Evolutionary conservation across 2,113 vertebrate genomes (phyloP), one percentile per base, ranked within the genome.

Genomic region (Gnathonemus longibarbis): DNA sequence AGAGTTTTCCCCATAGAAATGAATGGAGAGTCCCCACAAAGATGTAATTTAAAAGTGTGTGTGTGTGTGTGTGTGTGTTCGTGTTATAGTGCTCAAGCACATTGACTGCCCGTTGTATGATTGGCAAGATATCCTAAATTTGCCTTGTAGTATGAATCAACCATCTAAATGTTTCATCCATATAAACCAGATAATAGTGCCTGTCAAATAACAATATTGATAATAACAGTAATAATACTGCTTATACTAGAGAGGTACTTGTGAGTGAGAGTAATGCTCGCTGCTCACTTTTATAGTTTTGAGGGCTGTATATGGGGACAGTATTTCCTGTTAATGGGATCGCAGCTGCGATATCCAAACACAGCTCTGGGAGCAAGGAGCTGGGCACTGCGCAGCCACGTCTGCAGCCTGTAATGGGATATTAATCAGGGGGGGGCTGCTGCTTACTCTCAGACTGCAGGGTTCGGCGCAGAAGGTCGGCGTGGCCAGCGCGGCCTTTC

Each of bases 341-440:
- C n/a, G 24, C 39, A 84, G 83, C 94, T 89, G 87, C 84, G 90
- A 89, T 74, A 91, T 92, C 45, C 84, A 49, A 90, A n/a, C 21
- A 9, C 3, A 13, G 24, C 31, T 21, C 24, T 39, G 35, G 62
- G 80, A n/a, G 56, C 17, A 10, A 17, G 90, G 88, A 84, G 31
- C 70, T 39, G 62, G 35, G 4, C 56, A n/a, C 27, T 88, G 74
- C 85, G 35, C 52, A 39, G 70, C 35, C 39, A 15, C 56, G 42
- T 91, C 80, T 87, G 84, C 21, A 70, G 88, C 49, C 58, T 85
- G 46, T 89, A 87, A 89, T 84, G 77, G 83, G 85, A 48, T 90
- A 91, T 91, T 93, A 92, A 92, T 90, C 91, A 84, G 52, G 49
- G 35, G 35, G 90, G 53, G 90, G 89, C 31, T 70, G 85, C 70